Conservation (phyloP, 2,888 invertebrate species). For the Apamea sordens region DNA sequence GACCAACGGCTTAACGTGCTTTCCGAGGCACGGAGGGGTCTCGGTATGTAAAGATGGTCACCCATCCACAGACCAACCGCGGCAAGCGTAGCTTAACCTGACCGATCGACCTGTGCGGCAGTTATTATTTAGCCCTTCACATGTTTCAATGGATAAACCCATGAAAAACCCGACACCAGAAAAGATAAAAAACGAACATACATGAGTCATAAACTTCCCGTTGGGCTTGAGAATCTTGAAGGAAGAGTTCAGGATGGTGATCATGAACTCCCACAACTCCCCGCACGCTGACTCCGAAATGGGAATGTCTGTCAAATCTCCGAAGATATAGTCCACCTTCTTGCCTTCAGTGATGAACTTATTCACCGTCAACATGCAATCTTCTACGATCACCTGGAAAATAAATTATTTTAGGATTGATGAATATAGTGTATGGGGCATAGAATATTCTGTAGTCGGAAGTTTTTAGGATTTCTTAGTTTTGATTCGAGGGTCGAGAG, state of each 20-base stretch:
- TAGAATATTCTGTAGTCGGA: neutral
- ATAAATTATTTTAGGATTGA: neutral
- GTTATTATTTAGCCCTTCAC: too few relatives aligned
- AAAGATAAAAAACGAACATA: constrained; percentile 81
- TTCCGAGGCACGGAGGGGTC: too few relatives aligned
- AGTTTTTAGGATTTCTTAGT: neutral
- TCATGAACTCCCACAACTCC: constrained; percentile 97
- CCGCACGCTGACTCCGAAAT: constrained; percentile 95
- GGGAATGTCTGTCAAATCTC: constrained; percentile 98
- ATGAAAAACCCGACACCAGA: neutral
- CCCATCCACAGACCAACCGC: too few relatives aligned
- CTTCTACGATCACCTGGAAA: constrained; percentile 95
- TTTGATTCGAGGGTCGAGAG: neutral
- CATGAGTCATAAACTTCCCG: constrained; percentile 98
- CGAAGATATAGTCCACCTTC: constrained; percentile 97
- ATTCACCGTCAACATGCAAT: constrained; percentile 96
- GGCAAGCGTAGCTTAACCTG: too few relatives aligned
- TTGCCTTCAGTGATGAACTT: constrained; percentile 94
- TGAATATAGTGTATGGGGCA: too few relatives aligned
- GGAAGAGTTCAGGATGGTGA: constrained; percentile 94
- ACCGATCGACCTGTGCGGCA: too few relatives aligned
- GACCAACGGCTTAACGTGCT: too few relatives aligned
- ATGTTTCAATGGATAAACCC: neutral
- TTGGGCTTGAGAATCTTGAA: constrained; percentile 94
- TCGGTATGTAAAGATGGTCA: too few relatives aligned